A percentile compares a stretch with the other conserved stretches of the same genome.
phyloP scores from a whole-genome alignment of 1,140 invertebrate species.

The Nautilus pompilius region DNA sequence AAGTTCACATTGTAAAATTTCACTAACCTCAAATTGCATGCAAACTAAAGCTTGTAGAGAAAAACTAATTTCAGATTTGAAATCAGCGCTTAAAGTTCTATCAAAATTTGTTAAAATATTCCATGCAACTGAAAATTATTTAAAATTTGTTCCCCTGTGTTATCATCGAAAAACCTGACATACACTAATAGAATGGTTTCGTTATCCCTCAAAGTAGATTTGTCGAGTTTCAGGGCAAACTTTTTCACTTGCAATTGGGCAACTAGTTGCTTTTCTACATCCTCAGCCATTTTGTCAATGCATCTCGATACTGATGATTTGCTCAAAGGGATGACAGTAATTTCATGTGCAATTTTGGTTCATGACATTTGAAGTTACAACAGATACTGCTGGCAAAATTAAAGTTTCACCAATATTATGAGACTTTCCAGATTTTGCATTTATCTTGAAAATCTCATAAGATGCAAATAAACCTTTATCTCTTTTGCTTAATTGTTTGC shows the following conservation, averaged over 20 bases:
- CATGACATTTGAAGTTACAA: neutral
- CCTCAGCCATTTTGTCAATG: neutral
- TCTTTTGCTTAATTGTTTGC: neutral
- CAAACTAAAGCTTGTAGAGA: too few species aligned
- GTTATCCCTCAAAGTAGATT: neutral
- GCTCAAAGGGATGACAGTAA: neutral
- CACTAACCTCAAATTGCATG: too few species aligned
- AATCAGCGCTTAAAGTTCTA: too few species aligned
- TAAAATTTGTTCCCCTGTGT: too few species aligned
- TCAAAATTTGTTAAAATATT: too few species aligned
- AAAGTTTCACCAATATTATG: constrained; percentile 1
- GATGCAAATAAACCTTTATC: neutral
- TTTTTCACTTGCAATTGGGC: neutral
- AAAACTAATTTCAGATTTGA: too few species aligned
- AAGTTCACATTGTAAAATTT: too few species aligned
- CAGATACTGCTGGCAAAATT: neutral
- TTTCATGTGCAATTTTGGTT: neutral
- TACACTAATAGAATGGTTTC: neutral
- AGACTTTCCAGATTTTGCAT: neutral
- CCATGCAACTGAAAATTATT: too few species aligned
- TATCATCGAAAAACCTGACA: too few species aligned
- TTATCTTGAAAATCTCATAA: neutral
- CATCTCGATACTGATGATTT: neutral
- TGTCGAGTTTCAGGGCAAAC: neutral
- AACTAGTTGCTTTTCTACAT: neutral